Percentiles rank a stretch among this genome's conserved stretches.
Conservation (phyloP, 2,888 invertebrate species). For the Caenorhabditis afra region DNA sequence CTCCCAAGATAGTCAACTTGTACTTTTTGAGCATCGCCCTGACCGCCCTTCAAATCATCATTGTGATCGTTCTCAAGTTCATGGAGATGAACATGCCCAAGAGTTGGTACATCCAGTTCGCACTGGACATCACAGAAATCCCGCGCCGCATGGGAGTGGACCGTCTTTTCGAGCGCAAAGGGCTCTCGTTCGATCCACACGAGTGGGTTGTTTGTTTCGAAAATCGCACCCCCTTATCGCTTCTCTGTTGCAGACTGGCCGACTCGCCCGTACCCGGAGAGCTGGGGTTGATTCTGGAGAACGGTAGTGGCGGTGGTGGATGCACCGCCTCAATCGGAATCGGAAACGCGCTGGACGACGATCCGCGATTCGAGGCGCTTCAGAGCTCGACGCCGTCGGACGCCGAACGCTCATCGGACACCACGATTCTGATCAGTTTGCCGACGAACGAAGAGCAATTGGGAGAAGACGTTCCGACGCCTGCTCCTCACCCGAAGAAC, state of each 20-base stretch:
- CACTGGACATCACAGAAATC: slow-evolving; percentile 42
- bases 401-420: slow-evolving; percentile 5
- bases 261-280: not conserved
- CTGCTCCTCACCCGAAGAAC: not conserved
- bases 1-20: slow-evolving; percentile 72
- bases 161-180: slow-evolving; percentile 66
- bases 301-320: not conserved
- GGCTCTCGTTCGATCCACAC: slow-evolving; percentile 77
- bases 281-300: slow-evolving; percentile 15
- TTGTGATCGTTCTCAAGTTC: slow-evolving; percentile 13
- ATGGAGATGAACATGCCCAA: slow-evolving; percentile 30
- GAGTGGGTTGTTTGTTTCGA: slow-evolving; percentile 67
- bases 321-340: slow-evolving; percentile 43
- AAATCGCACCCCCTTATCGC: no score
- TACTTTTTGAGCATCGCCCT: slow-evolving; percentile 63
- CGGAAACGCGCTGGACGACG: slow-evolving; percentile 36
- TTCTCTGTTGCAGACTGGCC: not conserved
- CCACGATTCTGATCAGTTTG: slow-evolving; percentile 19
- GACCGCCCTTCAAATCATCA: slow-evolving; percentile 35
- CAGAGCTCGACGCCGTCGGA: slow-evolving; percentile 17
- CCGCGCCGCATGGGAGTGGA: slow-evolving; percentile 39
- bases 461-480: slow-evolving; percentile 1
- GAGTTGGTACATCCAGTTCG: slow-evolving; percentile 25
- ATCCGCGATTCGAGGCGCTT: slow-evolving; percentile 15
- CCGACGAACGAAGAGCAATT: slow-evolving; percentile 19